phyloP scores from a whole-genome alignment of 2,113 vertebrate genomes.

The Tenrec ecaudatus region DNA sequence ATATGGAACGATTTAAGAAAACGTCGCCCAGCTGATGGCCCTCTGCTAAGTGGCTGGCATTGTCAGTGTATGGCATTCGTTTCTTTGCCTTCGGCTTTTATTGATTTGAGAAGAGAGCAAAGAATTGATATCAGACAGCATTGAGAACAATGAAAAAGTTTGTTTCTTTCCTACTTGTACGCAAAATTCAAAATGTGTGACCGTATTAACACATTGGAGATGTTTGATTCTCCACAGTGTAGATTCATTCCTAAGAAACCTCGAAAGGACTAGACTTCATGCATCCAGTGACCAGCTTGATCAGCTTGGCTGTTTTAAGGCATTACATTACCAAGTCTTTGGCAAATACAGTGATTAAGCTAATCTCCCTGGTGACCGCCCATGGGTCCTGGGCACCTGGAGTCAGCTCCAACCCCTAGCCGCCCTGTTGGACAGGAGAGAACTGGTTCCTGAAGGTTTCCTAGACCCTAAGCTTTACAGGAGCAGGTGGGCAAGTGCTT shows the following conservation, averaged over 20 bases:
- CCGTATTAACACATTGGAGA: background rate
- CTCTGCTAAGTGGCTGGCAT: conserved; percentile 49
- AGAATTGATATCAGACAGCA: background rate
- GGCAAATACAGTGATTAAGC: background rate
- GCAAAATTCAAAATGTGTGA: background rate
- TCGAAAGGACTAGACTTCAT: background rate
- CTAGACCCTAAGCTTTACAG: background rate
- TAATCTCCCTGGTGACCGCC: background rate
- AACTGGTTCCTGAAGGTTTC: background rate
- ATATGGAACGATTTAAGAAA: conserved; percentile 72
- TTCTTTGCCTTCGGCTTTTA: background rate
- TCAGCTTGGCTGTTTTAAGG: conserved; percentile 18
- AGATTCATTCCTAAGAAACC: background rate
- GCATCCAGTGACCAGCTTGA: background rate
- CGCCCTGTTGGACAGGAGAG: background rate
- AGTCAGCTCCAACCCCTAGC: background rate
- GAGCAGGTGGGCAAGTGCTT: background rate
- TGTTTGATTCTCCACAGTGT: too few relatives aligned
- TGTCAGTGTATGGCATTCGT: background rate
- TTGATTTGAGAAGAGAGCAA: background rate
- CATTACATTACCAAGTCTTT: background rate
- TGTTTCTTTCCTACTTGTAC: background rate
- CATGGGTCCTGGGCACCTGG: background rate
- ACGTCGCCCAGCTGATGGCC: conserved; percentile 66
- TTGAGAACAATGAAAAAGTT: background rate